A percentile compares a stretch with the other conserved stretches of the same genome.
These are phyloP conservation scores for Cathartes aura DNA, from an alignment of 2,113 vertebrate genomes.

Conservation along the genomic window DNA sequence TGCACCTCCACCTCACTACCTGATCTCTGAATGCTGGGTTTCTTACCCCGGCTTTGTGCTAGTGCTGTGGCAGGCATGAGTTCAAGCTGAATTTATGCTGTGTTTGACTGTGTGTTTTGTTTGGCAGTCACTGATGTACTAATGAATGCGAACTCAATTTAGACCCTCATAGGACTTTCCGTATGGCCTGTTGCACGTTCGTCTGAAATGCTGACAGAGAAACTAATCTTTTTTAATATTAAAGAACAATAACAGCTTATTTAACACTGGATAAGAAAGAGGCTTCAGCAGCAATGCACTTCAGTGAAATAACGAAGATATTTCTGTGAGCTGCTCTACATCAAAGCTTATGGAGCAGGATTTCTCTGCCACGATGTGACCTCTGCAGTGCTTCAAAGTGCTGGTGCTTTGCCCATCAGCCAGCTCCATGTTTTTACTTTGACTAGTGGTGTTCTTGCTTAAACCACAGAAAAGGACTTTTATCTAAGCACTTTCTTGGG, in stretches of 20 bases:
- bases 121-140: neutral
- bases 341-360: conserved; percentile 5
- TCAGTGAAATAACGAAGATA: neutral
- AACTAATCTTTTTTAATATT: neutral
- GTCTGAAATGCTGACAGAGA: neutral
- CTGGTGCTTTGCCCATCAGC: neutral
- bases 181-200: neutral
- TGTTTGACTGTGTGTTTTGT: neutral
- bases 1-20: neutral
- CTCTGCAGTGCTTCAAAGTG: conserved; percentile 35
- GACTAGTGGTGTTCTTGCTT: neutral
- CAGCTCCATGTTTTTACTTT: neutral
- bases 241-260: conserved; percentile 28
- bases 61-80: neutral
- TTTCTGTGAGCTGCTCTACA: conserved; percentile 14
- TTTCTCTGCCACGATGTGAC: conserved; percentile 5
- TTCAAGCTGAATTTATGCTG: neutral
- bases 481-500: neutral
- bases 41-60: neutral
- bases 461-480: conserved; percentile 24
- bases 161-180: neutral
- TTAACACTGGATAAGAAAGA: conserved; percentile 3
- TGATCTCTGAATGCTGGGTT: neutral
- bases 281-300: neutral
- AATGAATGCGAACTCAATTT: neutral